These are phyloP conservation scores for Pachypanchax playfairii DNA, from an alignment of 2,113 vertebrate species.

Conservation along the genomic window DNA sequence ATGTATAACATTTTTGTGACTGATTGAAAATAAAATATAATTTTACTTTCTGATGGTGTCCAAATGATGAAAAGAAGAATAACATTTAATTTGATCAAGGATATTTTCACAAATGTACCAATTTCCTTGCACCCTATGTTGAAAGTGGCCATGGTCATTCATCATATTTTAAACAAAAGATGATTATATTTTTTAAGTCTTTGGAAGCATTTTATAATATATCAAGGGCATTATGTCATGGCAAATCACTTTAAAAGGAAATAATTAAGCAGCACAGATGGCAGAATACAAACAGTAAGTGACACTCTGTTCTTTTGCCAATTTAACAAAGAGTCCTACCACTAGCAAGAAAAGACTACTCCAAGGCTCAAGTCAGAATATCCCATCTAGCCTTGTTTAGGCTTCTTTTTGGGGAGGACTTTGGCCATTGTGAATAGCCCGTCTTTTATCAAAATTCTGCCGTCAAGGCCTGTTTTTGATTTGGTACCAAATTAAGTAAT, in stretches of 20 bases:
- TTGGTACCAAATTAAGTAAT: slow-evolving; percentile 61
- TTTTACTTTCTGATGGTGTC: too few relatives aligned
- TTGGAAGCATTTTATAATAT: neutral
- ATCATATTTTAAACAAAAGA: too few relatives aligned
- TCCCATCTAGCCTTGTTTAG: slow-evolving; percentile 76
- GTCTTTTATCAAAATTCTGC: slow-evolving; percentile 33
- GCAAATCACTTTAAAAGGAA: slow-evolving; percentile 7
- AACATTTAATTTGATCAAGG: too few relatives aligned
- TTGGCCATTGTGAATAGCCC: slow-evolving; percentile 56
- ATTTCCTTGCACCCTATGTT: too few relatives aligned
- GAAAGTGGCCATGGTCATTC: too few relatives aligned
- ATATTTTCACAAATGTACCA: too few relatives aligned
- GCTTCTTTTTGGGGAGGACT: slow-evolving; percentile 43
- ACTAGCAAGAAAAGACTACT: slow-evolving; percentile 41
- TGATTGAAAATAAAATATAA: too few relatives aligned
- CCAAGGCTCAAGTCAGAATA: slow-evolving; percentile 51
- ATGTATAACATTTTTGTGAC: too few relatives aligned
- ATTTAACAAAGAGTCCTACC: slow-evolving; percentile 51
- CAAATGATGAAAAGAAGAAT: too few relatives aligned
- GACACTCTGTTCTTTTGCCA: slow-evolving; percentile 44
- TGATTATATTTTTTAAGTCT: too few relatives aligned
- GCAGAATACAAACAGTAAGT: slow-evolving; percentile 44
- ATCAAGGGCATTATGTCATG: neutral
- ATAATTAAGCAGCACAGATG: slow-evolving; percentile 60
- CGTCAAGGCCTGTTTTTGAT: slow-evolving; percentile 65